Evolutionary conservation across 2,113 vertebrate species (phyloP), one percentile per base, ranked within the genome.

Genomic region (Baryphthengus martii): DNA sequence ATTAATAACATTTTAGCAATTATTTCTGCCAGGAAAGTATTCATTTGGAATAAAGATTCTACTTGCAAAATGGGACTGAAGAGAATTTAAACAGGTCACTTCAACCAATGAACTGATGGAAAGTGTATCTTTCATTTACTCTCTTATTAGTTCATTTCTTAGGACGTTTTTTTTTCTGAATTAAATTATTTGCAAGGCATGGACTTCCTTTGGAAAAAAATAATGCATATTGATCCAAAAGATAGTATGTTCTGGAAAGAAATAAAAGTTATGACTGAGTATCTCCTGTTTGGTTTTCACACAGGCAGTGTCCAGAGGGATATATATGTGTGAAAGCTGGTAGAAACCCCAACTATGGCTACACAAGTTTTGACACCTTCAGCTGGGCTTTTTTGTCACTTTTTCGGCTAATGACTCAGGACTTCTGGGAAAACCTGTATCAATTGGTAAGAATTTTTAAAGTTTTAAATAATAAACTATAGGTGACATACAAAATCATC

Each of bases 341-440:
- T 65, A 85, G 49, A 55, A 99, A 99, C 72, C 99, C 99, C n/a
- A 98, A 99, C 93, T 99, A 98, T 40, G 98, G 97, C 42, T 99
- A 99, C 95, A 99, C 99, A 80, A 99, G 99, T 94, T 99, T 99
- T 96, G 99, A 99, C 83, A 98, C 98, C 14, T 99, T 99, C 92
- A 99, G 99, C 15, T 99, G 99, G 99, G 99, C 99, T 75, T 99
- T 99, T 56, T 97, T 99, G 56, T 98, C 99, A 23, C 98, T 99
- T 20, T 99, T 99, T 95, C 98, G 99, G 81, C 98, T 99, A 49
- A 99, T 99, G 99, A 99, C 99, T 96, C 99, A 99, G 90, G 99
- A 99, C 94, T 99, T 88, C 95, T 99, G 99, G 99, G 99, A 99
- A 92, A 99, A 98, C 65, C 99, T 99, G 85, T 99, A 99, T 88